Base-by-base conservation (phyloP, 2,888 invertebrate genomes). In the Thereva nobilitata region DNA sequence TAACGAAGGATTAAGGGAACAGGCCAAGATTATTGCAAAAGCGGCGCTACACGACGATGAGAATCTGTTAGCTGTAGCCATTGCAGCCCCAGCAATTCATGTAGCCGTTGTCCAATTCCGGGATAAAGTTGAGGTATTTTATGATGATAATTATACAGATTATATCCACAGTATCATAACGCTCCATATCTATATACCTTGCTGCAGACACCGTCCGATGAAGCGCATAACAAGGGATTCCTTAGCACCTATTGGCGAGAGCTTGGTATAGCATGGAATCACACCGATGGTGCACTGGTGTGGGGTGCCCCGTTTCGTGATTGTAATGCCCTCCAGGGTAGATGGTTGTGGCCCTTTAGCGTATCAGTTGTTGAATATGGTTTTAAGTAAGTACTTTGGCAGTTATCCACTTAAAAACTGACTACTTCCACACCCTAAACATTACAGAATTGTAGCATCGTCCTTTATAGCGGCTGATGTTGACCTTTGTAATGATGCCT, bases 401-500 rank as follows among this genome's bases (percentile, higher is more conserved):
- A 41, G 5, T 34, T 47, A 4, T 44, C 42, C n/a, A 42, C 9
- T 9, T 35, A 42, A 42, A 10, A 6, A 57, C n/a, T 9, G 10
- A 53, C 10, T 53, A 10, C 37, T 44, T 57, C 52, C 61, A 41
- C 45, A 4, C 10, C 52, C 5, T n/a, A n/a, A n/a, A n/a, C n/a
- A 35, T 56, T 59, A 38, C 71, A 83, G 87, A 74, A 86, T 86
- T 68, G 86, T 86, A 37, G 86, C 87, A 4, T 86, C 86, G 42
- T 80, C 87, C 7, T 87, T 86, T 75, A 83, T 85, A 67, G 80
- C 81, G 70, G 85, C 78, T 76, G 83, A 88, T 69, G 83, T 90
- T 71, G 84, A 92, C 80, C 90, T 89, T 70, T 93, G 92, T 79
- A 89, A 90, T 75, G 85, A 86, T 68, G 83, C 84, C 38, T 85